These are phyloP conservation scores for Eidolon dupreanum DNA, from an alignment of 2,797 vertebrate species.

Conservation along the genomic window DNA sequence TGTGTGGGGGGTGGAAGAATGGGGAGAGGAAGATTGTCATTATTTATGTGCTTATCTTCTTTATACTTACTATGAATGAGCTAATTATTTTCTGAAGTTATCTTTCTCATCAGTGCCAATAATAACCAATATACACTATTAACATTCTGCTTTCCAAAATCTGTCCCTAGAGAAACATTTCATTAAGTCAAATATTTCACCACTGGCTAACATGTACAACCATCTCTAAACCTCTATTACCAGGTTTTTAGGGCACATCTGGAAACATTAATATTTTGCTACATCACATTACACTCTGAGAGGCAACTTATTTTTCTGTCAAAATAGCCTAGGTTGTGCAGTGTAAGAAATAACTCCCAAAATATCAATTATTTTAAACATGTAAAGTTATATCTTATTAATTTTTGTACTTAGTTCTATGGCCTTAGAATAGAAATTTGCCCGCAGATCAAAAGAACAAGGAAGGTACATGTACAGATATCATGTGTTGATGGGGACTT, in stretches of 20 bases:
- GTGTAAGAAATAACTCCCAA: neutral
- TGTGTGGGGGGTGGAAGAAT: accelerated
- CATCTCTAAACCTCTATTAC: neutral
- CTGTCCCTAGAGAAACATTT: neutral
- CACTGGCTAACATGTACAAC: neutral
- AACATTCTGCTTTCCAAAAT: neutral
- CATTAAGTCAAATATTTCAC: neutral
- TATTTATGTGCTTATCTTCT: neutral
- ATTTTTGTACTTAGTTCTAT: neutral
- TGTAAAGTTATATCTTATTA: neutral
- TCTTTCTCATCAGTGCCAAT: neutral
- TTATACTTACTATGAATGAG: neutral
- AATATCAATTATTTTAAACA: neutral
- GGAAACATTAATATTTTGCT: neutral
- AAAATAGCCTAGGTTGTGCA: neutral
- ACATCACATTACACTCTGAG: neutral
- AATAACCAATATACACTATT: neutral
- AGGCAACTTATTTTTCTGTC: neutral
- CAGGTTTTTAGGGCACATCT: neutral
- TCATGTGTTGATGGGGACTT: neutral
- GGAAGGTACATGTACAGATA: neutral
- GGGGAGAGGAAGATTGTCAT: neutral
- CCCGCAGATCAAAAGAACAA: neutral
- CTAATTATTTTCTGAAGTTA: neutral
- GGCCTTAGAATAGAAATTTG: neutral